phyloP scores from a whole-genome alignment of 2,888 invertebrate species.

The Eupeodes latifasciatus region DNA sequence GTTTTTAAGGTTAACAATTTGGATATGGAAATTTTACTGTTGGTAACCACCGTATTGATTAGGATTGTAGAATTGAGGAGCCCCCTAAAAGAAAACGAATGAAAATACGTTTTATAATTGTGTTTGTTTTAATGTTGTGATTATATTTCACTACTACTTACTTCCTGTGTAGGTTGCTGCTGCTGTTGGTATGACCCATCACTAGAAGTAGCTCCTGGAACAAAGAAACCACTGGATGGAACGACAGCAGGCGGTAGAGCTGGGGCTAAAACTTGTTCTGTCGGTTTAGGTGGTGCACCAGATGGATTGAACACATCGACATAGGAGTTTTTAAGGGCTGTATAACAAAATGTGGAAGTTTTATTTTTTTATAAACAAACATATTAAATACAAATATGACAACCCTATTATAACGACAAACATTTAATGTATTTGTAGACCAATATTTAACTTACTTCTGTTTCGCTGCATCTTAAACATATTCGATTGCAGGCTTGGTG shows the following conservation, averaged over 20 bases:
- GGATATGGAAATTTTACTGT: constrained; percentile 46
- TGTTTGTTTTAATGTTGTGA: background rate
- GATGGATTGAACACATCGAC: constrained; percentile 94
- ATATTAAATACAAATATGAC: too few species aligned
- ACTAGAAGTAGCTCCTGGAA: constrained; percentile 79
- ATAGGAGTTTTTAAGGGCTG: constrained; percentile 93
- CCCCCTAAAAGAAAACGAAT: constrained; percentile 67
- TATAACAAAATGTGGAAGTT: constrained; percentile 8
- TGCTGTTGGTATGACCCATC: constrained; percentile 77
- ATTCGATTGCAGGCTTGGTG: constrained; percentile 86
- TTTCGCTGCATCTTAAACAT: constrained; percentile 92
- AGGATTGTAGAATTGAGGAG: constrained; percentile 78
- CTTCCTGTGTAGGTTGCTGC: constrained; percentile 77
- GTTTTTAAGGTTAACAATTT: constrained; percentile 5
- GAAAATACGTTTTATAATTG: background rate
- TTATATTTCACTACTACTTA: constrained; percentile 22
- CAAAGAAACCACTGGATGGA: constrained; percentile 83
- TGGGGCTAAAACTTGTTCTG: constrained; percentile 83
- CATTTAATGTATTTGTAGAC: too few species aligned
- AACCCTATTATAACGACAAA: too few species aligned
- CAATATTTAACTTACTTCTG: constrained; percentile 86
- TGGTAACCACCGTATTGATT: constrained; percentile 77
- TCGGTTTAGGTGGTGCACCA: constrained; percentile 84
- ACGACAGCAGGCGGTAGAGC: constrained; percentile 82
- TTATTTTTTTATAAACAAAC: too few species aligned